These are phyloP conservation scores for Tapera naevia DNA, from an alignment of 2,797 vertebrate genomes.

Conservation along the genomic window DNA sequence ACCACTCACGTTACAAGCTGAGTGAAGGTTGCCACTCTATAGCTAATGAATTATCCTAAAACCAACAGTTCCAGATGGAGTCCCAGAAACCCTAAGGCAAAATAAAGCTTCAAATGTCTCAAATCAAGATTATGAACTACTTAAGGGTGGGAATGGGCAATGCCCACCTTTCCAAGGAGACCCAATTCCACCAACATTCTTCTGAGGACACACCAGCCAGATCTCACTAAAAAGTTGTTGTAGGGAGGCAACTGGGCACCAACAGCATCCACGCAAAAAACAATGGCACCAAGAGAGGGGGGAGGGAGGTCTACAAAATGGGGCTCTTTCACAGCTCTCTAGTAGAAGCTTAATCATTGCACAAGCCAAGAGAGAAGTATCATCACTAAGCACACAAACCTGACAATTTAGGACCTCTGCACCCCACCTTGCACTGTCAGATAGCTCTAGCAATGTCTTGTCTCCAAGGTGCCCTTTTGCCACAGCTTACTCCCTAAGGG, in stretches of 20 bases:
- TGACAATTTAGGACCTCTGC: neutral
- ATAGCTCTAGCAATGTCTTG: neutral
- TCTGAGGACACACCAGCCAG: neutral
- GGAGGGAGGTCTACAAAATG: neutral
- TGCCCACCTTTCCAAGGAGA: neutral
- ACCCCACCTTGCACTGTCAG: neutral
- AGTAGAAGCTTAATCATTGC: neutral
- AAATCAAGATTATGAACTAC: neutral
- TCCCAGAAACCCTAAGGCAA: neutral
- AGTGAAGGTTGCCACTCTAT: neutral
- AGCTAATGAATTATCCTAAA: neutral
- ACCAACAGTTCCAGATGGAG: neutral
- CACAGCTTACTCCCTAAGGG: neutral
- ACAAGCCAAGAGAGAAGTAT: neutral
- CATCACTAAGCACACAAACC: neutral
- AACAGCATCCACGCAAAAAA: neutral
- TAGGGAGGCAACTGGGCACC: neutral
- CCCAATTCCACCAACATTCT: neutral
- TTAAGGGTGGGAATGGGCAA: neutral
- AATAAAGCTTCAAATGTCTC: neutral
- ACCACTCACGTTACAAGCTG: neutral
- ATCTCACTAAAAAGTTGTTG: neutral
- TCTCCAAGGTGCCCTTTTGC: neutral
- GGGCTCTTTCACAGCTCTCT: fast-evolving
- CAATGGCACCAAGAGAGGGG: fast-evolving